A percentile compares a stretch with the other conserved stretches of the same genome.
phyloP scores from a whole-genome alignment of 2,113 vertebrate species.

The Muntiacus reevesi region DNA sequence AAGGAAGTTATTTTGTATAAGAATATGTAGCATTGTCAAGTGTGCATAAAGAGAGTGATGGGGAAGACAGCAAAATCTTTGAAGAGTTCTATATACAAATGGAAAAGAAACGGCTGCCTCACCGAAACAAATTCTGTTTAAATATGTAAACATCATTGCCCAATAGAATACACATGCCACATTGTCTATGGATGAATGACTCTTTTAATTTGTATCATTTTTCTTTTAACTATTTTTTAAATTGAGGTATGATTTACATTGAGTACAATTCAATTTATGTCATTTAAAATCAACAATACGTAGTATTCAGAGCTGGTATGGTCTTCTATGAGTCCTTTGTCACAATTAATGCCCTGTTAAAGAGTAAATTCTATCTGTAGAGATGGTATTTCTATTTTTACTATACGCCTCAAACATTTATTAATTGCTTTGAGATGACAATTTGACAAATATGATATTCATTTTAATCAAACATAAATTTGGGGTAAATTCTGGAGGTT shows the following conservation, averaged over 20 bases:
- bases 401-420: not conserved
- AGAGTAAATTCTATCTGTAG: not conserved
- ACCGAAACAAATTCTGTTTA: not conserved
- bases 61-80: not conserved
- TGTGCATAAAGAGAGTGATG: not conserved
- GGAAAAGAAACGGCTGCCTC: not conserved
- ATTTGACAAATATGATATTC: not conserved
- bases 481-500: not conserved
- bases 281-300: not conserved
- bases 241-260: not conserved
- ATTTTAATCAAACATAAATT: not conserved
- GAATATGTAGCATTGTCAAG: not conserved
- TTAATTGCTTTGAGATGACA: not conserved
- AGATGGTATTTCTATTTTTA: not conserved
- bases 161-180: not conserved
- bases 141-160: not conserved
- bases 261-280: not conserved
- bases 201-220: not conserved
- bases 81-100: not conserved
- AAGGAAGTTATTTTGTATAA: not conserved
- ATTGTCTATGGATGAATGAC: not conserved
- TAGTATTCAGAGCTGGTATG: not conserved
- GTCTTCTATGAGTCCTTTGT: not conserved
- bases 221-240: not conserved
- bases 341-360: not conserved